Percentiles rank a stretch among this genome's conserved stretches.
phyloP scores from a whole-genome alignment of 2,113 vertebrate genomes.

The Anarhynchus alexandrinus region DNA sequence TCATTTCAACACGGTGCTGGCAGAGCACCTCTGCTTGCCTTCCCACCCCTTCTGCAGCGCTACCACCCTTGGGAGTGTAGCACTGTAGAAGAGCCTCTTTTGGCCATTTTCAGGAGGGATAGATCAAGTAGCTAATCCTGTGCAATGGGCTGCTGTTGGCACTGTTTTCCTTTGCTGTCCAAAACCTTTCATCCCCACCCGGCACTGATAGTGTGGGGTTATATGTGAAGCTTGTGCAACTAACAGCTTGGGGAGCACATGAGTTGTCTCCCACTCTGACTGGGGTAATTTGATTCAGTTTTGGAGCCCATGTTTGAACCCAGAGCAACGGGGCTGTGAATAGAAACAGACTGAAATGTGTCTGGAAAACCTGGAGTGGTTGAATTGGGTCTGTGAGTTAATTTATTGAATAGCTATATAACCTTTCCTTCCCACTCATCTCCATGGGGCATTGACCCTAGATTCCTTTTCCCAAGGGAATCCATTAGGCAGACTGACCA shows the following conservation, averaged over 20 bases:
- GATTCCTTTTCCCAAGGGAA: background rate
- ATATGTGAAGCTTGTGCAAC: background rate
- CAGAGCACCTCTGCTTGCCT: background rate
- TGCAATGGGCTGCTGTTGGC: background rate
- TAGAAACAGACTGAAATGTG: background rate
- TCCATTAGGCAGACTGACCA: background rate
- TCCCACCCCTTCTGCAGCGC: background rate
- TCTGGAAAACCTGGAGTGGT: background rate
- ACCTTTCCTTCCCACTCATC: background rate
- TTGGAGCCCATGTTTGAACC: background rate
- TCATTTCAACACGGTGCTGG: background rate
- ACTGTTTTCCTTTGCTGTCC: background rate
- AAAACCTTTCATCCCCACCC: constrained; percentile 6
- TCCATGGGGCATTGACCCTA: background rate
- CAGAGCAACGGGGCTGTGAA: background rate
- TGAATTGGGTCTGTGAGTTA: background rate
- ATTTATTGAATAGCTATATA: background rate
- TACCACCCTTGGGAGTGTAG: background rate
- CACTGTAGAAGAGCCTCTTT: background rate
- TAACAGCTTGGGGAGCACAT: background rate
- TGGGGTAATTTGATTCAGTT: background rate
- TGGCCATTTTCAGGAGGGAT: background rate
- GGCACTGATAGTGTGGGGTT: background rate
- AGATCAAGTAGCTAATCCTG: background rate
- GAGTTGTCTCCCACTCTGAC: background rate